Percentiles rank a stretch among this genome's conserved stretches.
These are phyloP conservation scores for Cordilura impudica DNA, from an alignment of 2,888 invertebrate genomes.

Conservation along the genomic window DNA sequence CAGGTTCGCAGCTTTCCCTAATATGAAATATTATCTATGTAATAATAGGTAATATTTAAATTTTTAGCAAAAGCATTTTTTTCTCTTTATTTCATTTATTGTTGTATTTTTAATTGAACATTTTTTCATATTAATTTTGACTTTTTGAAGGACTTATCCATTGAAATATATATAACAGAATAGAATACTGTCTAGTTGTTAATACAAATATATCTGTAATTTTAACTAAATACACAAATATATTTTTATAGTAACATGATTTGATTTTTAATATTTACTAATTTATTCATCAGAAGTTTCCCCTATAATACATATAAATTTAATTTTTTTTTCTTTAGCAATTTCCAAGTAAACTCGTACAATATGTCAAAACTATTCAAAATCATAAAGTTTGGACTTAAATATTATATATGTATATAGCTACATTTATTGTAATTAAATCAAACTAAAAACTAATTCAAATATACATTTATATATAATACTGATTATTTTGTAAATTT, in stretches of 20 bases:
- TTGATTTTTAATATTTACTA: background rate
- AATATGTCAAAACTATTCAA: background rate
- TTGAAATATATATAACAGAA: background rate
- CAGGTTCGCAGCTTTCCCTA: too few relatives aligned
- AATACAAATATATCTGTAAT: slow-evolving; percentile 8
- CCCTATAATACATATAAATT: slow-evolving; percentile 35
- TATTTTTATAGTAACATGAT: background rate
- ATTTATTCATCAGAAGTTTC: slow-evolving; percentile 35
- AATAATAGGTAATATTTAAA: background rate
- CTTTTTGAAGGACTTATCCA: background rate
- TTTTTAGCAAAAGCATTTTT: background rate
- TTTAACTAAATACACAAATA: background rate
- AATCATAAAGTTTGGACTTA: too few relatives aligned
- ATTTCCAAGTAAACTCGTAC: background rate
- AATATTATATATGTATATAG: too few relatives aligned
- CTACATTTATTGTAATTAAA: too few relatives aligned
- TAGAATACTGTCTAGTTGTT: slow-evolving; percentile 42
- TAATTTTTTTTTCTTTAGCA: background rate
- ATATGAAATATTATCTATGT: background rate
- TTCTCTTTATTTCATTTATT: background rate
- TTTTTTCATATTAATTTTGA: background rate
- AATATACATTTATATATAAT: background rate
- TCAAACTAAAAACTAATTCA: background rate
- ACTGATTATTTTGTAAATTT: background rate
- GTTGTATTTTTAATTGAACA: background rate